Percentiles rank a stretch among this genome's conserved stretches.
phyloP scores from a whole-genome alignment of 2,113 vertebrate species.

The Xenus cinereus region DNA sequence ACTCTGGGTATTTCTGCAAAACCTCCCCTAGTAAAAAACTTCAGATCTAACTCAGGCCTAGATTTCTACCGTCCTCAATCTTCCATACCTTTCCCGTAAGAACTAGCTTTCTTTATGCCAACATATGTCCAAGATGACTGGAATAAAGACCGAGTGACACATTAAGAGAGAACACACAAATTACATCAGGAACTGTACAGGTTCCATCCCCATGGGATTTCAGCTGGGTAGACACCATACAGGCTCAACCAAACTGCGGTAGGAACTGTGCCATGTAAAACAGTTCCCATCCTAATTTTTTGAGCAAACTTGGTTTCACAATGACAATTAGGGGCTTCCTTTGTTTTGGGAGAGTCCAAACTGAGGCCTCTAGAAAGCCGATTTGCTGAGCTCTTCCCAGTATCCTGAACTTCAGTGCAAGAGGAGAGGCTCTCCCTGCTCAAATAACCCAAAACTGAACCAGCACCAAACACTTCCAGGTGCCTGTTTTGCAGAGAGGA shows the following conservation, averaged over 20 bases:
- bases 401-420: neutral
- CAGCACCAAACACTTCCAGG: neutral
- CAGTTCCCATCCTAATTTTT: neutral
- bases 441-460: neutral
- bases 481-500: neutral
- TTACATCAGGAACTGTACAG: neutral
- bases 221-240: neutral
- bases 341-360: neutral
- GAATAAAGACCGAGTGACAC: neutral
- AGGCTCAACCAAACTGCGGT: fast-evolving
- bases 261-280: neutral
- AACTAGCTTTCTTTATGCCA: neutral
- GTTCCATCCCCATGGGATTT: neutral
- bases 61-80: neutral
- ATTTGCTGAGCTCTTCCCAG: neutral
- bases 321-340: neutral
- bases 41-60: neutral
- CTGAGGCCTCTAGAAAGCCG: neutral
- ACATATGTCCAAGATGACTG: neutral
- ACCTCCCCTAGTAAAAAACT: neutral
- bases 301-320: neutral
- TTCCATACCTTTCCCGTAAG: neutral
- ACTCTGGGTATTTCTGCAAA: neutral
- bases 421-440: neutral
- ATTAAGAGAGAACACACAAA: neutral